Evolutionary conservation across 1,140 invertebrate species (phyloP).

Genomic region (Tetragnatha versicolor): DNA sequence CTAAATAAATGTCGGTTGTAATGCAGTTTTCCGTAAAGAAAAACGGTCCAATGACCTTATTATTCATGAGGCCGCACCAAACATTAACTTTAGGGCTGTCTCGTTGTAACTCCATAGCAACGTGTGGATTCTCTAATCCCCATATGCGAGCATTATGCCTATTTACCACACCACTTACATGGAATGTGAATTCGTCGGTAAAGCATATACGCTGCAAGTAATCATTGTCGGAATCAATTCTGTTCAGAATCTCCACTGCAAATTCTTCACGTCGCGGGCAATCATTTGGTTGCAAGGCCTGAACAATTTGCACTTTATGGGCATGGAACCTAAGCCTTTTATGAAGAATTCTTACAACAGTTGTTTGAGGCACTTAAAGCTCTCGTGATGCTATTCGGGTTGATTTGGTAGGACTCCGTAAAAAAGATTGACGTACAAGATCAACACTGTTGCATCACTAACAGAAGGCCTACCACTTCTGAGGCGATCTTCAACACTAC

Average conservation of each 20-base stretch:
- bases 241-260: not conserved
- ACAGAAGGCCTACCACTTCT: not conserved
- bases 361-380: too few relatives aligned
- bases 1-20: not conserved
- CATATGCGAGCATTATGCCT: slow-evolving; percentile 48
- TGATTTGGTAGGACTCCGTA: too few relatives aligned
- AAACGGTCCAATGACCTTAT: not conserved
- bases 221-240: not conserved
- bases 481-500: not conserved
- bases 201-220: not conserved
- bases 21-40: not conserved
- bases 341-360: not conserved
- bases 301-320: not conserved
- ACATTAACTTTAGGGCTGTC: not conserved
- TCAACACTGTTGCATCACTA: not conserved
- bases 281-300: not conserved
- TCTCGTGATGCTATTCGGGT: too few relatives aligned
- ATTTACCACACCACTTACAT: too few relatives aligned
- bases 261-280: not conserved
- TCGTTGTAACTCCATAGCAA: not conserved
- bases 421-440: too few relatives aligned
- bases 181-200: not conserved
- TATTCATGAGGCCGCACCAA: not conserved
- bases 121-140: slow-evolving; percentile 53
- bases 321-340: not conserved